A percentile compares a stretch with the other conserved stretches of the same genome.
These are phyloP conservation scores for Cheilosia vernalis DNA, from an alignment of 2,888 invertebrate species.

Conservation along the genomic window DNA sequence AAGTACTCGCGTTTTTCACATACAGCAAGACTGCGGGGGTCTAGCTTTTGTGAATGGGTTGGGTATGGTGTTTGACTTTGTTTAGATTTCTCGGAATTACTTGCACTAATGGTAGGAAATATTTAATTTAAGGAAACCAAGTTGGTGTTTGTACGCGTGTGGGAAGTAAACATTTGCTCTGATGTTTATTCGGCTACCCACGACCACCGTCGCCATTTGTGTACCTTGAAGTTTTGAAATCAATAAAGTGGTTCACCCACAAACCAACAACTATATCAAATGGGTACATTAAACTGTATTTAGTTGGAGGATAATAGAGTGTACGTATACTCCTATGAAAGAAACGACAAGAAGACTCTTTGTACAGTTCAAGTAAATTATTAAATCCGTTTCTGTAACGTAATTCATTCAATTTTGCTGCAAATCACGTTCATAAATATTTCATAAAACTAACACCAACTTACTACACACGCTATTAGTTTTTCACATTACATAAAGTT, in stretches of 20 bases:
- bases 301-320: not conserved
- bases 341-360: too few relatives aligned
- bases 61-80: not conserved
- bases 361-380: too few relatives aligned
- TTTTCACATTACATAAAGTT: constrained; percentile 23
- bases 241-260: not conserved
- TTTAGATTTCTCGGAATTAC: constrained; percentile 2
- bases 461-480: constrained; percentile 12
- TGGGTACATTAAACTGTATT: not conserved
- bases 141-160: not conserved
- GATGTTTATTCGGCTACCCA: constrained; percentile 19
- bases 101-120: not conserved
- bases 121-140: constrained; percentile 33
- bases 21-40: constrained; percentile 13
- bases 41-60: not conserved
- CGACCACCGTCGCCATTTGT: not conserved
- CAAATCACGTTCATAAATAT: constrained; percentile 14
- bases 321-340: too few relatives aligned
- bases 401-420: not conserved
- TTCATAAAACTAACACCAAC: constrained; percentile 5
- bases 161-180: constrained; percentile 25
- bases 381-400: too few relatives aligned
- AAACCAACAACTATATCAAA: not conserved
- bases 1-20: not conserved
- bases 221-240: not conserved